Evolutionary conservation across 2,113 vertebrate genomes (phyloP).

Genomic region (Anhinga anhinga): DNA sequence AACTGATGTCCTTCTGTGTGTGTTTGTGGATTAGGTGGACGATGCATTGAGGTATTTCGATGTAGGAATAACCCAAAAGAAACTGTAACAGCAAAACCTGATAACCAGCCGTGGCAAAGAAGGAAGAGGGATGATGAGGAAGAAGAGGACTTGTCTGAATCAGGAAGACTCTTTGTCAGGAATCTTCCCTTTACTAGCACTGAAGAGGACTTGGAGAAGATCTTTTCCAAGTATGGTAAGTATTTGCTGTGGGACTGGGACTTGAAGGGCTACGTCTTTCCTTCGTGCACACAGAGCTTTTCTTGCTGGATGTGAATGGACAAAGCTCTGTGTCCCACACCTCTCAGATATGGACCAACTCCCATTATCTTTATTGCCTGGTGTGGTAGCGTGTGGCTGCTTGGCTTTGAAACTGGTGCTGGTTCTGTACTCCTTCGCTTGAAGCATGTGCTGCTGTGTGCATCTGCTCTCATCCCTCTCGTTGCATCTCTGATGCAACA

Average conservation of each 20-base stretch:
- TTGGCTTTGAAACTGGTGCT: not conserved
- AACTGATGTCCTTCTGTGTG: accelerated
- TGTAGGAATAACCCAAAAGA: slow-evolving; percentile 24
- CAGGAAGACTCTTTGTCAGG: slow-evolving; percentile 90
- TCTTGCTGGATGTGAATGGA: not conserved
- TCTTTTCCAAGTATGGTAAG: slow-evolving; percentile 86
- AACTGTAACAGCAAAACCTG: not conserved
- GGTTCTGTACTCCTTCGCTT: not conserved
- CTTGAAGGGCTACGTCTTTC: accelerated
- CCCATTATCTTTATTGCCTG: not conserved
- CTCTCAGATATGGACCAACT: not conserved
- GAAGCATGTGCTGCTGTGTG: not conserved
- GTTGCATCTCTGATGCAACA: not conserved
- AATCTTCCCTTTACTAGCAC: slow-evolving; percentile 94
- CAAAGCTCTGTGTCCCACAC: not conserved
- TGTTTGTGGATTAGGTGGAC: slow-evolving; percentile 74
- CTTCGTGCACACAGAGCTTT: not conserved
- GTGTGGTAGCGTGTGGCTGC: not conserved
- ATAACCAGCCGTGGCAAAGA: slow-evolving; percentile 58
- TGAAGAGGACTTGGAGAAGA: slow-evolving; percentile 86
- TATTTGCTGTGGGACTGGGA: not conserved
- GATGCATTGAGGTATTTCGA: slow-evolving; percentile 86
- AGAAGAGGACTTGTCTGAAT: slow-evolving; percentile 91
- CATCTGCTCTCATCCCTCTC: not conserved
- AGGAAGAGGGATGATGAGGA: slow-evolving; percentile 85